Evolutionary conservation across 2,113 vertebrate species (phyloP).

Genomic region (Thunnus thynnus): DNA sequence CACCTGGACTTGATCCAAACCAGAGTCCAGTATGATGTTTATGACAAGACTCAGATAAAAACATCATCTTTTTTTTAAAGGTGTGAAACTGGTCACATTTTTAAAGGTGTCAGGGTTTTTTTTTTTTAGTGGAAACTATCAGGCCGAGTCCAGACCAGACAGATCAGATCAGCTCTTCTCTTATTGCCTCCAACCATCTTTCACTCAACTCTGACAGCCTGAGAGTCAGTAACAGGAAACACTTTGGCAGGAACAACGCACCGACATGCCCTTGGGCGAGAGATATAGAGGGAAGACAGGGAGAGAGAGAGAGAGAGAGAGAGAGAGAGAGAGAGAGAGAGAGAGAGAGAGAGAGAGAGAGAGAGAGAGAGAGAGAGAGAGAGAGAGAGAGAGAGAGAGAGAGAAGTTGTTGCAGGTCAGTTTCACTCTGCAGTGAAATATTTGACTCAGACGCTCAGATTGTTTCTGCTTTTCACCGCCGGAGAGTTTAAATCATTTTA

Average conservation of each 20-base stretch:
- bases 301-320: conserved; percentile 17
- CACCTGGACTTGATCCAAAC: no score
- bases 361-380: conserved; percentile 4
- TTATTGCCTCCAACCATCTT: conserved; percentile 69
- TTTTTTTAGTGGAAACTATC: conserved; percentile 28
- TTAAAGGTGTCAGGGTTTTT: conserved; percentile 23
- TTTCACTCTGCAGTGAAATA: conserved; percentile 26
- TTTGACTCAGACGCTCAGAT: no score
- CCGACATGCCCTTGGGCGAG: conserved; percentile 61
- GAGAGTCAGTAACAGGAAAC: conserved; percentile 66
- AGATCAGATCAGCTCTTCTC: conserved; percentile 54
- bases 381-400: neutral
- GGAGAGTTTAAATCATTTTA: no score
- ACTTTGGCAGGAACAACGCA: conserved; percentile 55
- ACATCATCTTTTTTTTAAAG: neutral
- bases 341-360: conserved; percentile 6
- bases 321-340: no score
- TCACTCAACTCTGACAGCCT: conserved; percentile 69
- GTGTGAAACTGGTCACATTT: conserved; percentile 3
- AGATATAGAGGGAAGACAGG: conserved; percentile 7
- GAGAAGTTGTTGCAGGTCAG: conserved; percentile 13
- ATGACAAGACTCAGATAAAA: neutral
- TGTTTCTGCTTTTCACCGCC: neutral
- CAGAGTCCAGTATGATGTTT: neutral
- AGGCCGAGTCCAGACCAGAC: conserved; percentile 33